These are phyloP conservation scores for Conops quadrifasciatus DNA, from an alignment of 2,888 invertebrate genomes.

Conservation along the genomic window DNA sequence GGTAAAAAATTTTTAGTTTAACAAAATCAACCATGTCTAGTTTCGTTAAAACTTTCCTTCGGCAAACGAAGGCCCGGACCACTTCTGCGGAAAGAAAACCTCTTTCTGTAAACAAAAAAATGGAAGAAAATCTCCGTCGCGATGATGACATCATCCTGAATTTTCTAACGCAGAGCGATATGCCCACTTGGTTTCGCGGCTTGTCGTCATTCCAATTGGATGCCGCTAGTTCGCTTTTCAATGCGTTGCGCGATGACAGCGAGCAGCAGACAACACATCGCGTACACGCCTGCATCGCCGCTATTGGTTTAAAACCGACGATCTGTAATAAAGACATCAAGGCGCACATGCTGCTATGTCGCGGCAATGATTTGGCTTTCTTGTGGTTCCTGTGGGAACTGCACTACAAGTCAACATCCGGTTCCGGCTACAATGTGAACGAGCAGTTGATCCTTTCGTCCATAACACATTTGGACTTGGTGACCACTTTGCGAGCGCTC, in stretches of 20 bases:
- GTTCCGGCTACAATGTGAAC: constrained; percentile 50
- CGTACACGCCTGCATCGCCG: constrained; percentile 42
- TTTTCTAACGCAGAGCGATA: constrained; percentile 37
- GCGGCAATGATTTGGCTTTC: constrained; percentile 61
- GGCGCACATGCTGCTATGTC: constrained; percentile 50
- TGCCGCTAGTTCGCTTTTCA: constrained; percentile 48
- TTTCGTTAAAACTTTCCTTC: not conserved
- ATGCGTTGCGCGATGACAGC: constrained; percentile 53
- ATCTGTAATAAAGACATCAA: constrained; percentile 43
- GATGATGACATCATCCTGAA: constrained; percentile 15
- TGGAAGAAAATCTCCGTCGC: not conserved
- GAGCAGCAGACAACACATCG: constrained; percentile 54
- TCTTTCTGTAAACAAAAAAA: not conserved
- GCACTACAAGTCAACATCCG: constrained; percentile 49
- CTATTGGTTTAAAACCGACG: constrained; percentile 55
- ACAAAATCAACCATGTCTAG: not conserved
- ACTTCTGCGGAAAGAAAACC: not conserved
- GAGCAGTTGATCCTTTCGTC: constrained; percentile 59
- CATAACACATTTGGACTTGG: constrained; percentile 59
- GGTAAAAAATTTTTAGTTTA: not conserved
- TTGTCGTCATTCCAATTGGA: constrained; percentile 52
- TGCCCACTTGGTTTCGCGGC: constrained; percentile 58
- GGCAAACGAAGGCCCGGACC: not conserved
- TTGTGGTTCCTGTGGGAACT: constrained; percentile 62
- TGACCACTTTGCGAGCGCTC: constrained; percentile 57